Percentiles rank a stretch among this genome's conserved stretches.
Conservation (phyloP, 2,888 invertebrate genomes). For the Orthonychiurus folsomi region DNA sequence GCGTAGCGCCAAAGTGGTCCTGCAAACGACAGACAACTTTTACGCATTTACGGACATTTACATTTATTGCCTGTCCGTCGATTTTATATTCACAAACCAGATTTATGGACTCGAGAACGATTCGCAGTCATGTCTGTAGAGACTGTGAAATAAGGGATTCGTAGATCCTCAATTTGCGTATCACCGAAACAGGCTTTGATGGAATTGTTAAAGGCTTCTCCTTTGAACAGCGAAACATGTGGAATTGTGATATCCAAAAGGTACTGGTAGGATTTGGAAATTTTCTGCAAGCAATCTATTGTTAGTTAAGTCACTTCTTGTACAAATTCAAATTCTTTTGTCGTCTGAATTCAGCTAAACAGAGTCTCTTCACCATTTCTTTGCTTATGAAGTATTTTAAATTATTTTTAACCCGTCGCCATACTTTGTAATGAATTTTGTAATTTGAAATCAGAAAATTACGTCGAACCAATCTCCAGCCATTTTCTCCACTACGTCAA, state of each 20-base stretch:
- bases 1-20: conserved; percentile 26
- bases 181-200: conserved; percentile 24
- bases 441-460: not conserved
- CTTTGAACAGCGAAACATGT: conserved; percentile 21
- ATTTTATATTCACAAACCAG: conserved; percentile 15
- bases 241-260: conserved; percentile 27
- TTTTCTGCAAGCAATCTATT: not conserved
- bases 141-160: conserved; percentile 34
- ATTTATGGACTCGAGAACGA: conserved; percentile 19
- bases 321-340: not conserved
- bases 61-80: not conserved
- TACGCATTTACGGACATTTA: too few relatives aligned
- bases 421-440: too few relatives aligned
- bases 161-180: conserved; percentile 36
- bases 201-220: conserved; percentile 25
- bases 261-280: conserved; percentile 19
- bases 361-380: too few relatives aligned
- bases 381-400: too few relatives aligned
- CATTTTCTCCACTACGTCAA: conserved; percentile 11
- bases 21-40: not conserved
- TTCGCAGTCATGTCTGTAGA: conserved; percentile 28
- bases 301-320: not conserved
- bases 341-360: not conserved
- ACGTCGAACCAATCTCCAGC: conserved; percentile 13
- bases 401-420: too few relatives aligned